Percentiles rank a stretch among this genome's conserved stretches.
Evolutionary conservation across 1,140 invertebrate genomes (phyloP).

Genomic region (Heliconius congener): DNA sequence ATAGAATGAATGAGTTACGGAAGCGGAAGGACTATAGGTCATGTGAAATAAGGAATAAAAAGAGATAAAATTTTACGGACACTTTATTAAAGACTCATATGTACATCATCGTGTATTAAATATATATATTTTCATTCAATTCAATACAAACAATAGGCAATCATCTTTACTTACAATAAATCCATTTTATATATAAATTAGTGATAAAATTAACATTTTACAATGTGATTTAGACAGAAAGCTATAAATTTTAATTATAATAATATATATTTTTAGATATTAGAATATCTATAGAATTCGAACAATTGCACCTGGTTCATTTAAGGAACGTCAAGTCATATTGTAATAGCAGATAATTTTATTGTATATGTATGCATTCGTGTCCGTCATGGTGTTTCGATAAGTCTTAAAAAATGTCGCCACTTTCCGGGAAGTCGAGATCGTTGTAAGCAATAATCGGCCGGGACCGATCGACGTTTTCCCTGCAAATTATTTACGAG

Average conservation of each 20-base stretch:
- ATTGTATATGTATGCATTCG: background rate
- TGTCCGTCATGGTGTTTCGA: constrained; percentile 5
- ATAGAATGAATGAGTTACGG: background rate
- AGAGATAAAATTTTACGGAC: constrained; percentile 36
- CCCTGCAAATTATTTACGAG: constrained; percentile 82
- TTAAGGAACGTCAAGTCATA: background rate
- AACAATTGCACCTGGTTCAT: background rate
- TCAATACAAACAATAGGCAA: background rate
- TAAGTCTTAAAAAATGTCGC: constrained; percentile 84
- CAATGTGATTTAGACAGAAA: background rate
- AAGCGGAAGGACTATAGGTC: constrained; percentile 21
- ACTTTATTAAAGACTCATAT: constrained; percentile 37
- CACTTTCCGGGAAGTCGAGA: constrained; percentile 89
- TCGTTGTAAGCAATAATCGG: constrained; percentile 91
- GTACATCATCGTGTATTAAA: constrained; percentile 13
- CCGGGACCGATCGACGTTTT: constrained; percentile 84
- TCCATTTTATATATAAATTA: background rate
- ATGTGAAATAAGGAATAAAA: constrained; percentile 30
- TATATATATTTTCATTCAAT: constrained; percentile 1
- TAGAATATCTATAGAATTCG: background rate
- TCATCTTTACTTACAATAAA: background rate
- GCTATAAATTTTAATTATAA: background rate
- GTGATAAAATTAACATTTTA: background rate
- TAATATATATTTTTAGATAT: background rate
- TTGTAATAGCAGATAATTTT: background rate